Conservation (phyloP, 2,113 vertebrate species). For the Empidonax traillii region DNA sequence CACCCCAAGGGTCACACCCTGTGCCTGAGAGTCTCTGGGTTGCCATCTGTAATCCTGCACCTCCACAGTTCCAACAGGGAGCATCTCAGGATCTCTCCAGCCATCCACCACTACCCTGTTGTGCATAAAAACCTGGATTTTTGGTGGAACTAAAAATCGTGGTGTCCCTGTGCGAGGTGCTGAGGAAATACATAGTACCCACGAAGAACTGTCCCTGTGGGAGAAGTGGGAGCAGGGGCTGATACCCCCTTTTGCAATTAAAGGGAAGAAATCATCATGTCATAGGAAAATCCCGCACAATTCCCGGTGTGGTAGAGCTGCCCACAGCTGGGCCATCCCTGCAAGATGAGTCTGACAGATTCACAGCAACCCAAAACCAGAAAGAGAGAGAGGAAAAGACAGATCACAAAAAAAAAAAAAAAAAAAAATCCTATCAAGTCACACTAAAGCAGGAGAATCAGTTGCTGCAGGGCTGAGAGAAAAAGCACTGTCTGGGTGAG, state of each 20-base stretch:
- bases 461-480: not conserved
- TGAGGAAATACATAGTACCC: not conserved
- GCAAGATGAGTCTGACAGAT: not conserved
- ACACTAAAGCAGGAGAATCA: not conserved
- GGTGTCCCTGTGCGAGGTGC: not conserved
- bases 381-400: not conserved
- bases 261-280: not conserved
- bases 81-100: not conserved
- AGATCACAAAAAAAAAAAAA: not conserved
- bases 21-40: not conserved
- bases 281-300: accelerated
- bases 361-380: not conserved
- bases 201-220: not conserved
- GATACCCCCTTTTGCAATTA: not conserved
- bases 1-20: not conserved
- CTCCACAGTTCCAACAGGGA: accelerated
- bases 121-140: not conserved
- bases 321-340: not conserved
- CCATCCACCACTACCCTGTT: not conserved
- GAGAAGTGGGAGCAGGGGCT: not conserved
- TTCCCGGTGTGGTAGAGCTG: not conserved
- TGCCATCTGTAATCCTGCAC: accelerated
- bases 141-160: not conserved
- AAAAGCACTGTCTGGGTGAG: not conserved
- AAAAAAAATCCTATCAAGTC: not conserved